Percentiles rank a stretch among this genome's conserved stretches.
phyloP scores from a whole-genome alignment of 2,113 vertebrate species.

The Mastomys natalensis region DNA sequence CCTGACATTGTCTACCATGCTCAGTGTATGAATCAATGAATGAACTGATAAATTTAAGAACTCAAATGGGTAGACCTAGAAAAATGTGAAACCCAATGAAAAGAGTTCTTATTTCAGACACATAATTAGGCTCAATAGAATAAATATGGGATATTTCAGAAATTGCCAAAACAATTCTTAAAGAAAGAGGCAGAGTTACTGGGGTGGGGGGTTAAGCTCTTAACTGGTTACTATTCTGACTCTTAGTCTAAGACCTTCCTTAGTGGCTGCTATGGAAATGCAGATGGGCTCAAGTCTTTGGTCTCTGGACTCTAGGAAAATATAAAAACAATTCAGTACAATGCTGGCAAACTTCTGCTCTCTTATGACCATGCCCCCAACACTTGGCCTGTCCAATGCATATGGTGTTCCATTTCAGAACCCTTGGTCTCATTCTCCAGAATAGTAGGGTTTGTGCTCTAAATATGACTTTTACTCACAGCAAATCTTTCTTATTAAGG shows the following conservation, averaged over 20 bases:
- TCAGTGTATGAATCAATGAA: neutral
- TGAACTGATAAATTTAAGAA: slow-evolving; percentile 16
- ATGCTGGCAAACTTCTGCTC: neutral
- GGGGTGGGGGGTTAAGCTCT: neutral
- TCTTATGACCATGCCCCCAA: neutral
- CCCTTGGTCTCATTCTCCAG: neutral
- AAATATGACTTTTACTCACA: neutral
- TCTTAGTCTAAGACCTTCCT: neutral
- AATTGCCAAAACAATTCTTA: neutral
- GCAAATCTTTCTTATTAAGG: neutral
- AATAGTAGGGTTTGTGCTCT: neutral
- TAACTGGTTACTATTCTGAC: neutral
- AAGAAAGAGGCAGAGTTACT: neutral
- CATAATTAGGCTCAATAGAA: neutral
- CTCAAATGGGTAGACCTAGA: neutral
- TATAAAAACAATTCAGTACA: neutral
- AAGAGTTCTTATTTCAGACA: slow-evolving; percentile 27
- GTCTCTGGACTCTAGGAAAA: neutral
- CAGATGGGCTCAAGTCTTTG: neutral
- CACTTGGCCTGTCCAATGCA: neutral
- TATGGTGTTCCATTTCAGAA: neutral
- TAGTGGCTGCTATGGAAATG: neutral
- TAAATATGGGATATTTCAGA: neutral
- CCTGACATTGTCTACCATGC: neutral
- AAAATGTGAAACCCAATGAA: neutral